These are phyloP conservation scores for Ceratotherium simum DNA, from an alignment of 2,113 vertebrate genomes.

Conservation along the genomic window DNA sequence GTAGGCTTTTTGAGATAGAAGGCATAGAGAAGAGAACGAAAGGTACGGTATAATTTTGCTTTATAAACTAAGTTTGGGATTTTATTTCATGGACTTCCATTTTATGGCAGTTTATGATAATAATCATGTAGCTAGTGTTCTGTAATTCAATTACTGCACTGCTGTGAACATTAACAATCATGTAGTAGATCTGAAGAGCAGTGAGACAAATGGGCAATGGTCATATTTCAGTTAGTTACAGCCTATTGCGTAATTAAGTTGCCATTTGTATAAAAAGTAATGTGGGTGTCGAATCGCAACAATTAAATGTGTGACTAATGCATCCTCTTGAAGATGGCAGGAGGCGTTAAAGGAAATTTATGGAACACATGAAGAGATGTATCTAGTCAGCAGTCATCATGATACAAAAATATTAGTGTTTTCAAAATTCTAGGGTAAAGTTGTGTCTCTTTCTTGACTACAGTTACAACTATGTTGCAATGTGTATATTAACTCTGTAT, in stretches of 20 bases:
- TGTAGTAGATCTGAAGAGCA: slow-evolving; percentile 82
- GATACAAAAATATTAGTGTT: neutral
- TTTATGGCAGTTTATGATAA: slow-evolving; percentile 78
- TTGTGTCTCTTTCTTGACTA: neutral
- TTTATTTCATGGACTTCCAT: slow-evolving; percentile 78
- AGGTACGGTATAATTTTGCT: slow-evolving; percentile 21
- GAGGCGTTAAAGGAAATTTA: slow-evolving; percentile 43
- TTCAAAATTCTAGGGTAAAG: neutral
- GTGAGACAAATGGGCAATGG: slow-evolving; percentile 80
- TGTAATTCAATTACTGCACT: slow-evolving; percentile 86
- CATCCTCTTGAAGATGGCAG: slow-evolving; percentile 58
- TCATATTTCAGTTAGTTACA: slow-evolving; percentile 84
- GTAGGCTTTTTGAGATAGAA: neutral
- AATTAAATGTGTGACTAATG: slow-evolving; percentile 73
- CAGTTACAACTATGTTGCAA: neutral
- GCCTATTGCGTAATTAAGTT: slow-evolving; percentile 83
- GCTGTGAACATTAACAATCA: slow-evolving; percentile 83
- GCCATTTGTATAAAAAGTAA: slow-evolving; percentile 71
- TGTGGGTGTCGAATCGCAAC: slow-evolving; percentile 70
- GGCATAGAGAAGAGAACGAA: neutral
- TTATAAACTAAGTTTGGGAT: slow-evolving; percentile 69
- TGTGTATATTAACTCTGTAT: neutral
- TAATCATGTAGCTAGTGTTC: slow-evolving; percentile 85
- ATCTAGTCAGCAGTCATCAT: neutral
- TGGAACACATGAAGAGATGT: slow-evolving; percentile 29